These are phyloP conservation scores for Dendrocincla tyrannina DNA, from an alignment of 2,797 vertebrate genomes.

Conservation along the genomic window DNA sequence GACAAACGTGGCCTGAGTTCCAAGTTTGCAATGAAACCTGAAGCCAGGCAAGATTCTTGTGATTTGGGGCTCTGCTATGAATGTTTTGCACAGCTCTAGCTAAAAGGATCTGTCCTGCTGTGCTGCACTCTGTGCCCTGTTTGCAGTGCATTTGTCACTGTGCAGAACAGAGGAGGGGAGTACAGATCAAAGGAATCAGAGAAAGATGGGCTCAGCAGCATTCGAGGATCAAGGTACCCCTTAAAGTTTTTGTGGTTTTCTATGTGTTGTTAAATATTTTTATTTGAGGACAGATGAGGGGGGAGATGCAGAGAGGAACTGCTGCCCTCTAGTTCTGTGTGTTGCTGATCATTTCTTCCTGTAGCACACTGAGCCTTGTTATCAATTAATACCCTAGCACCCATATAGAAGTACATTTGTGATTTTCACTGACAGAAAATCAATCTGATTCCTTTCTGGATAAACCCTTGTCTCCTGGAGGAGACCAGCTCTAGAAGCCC, in stretches of 20 bases:
- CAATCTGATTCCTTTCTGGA: not conserved
- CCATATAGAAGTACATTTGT: not conserved
- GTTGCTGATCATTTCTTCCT: not conserved
- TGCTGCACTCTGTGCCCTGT: constrained; percentile 56
- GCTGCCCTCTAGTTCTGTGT: not conserved
- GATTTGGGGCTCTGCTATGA: constrained; percentile 67
- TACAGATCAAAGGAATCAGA: not conserved
- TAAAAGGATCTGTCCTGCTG: constrained; percentile 67
- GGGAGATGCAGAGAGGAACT: not conserved
- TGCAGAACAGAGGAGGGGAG: constrained; percentile 32
- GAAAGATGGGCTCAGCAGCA: constrained; percentile 60
- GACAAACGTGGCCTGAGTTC: constrained; percentile 54
- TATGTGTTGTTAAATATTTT: constrained; percentile 41
- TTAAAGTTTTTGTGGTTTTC: constrained; percentile 43
- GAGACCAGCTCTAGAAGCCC: not conserved
- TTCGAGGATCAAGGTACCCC: constrained; percentile 33
- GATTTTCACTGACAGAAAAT: not conserved
- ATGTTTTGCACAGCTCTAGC: constrained; percentile 61
- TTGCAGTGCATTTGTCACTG: constrained; percentile 15
- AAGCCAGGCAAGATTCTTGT: constrained; percentile 57
- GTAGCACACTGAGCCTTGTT: not conserved
- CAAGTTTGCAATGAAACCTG: constrained; percentile 46
- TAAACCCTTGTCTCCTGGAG: not conserved
- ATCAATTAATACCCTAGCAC: not conserved
- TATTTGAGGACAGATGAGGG: not conserved